Conservation (phyloP, 2,113 vertebrate genomes). For the Odocoileus virginianus region DNA sequence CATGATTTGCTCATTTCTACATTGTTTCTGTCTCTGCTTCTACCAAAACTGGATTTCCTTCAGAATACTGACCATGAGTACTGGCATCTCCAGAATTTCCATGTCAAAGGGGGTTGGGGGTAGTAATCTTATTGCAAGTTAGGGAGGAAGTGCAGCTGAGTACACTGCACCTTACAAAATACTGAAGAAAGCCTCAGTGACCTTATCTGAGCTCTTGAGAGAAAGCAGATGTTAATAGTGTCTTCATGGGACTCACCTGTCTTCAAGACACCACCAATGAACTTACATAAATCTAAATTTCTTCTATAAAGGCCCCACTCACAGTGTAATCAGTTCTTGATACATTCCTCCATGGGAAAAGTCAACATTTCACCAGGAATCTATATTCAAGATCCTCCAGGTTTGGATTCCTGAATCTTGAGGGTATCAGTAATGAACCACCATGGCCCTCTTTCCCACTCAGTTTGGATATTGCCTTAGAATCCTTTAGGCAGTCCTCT, state of each 20-base stretch:
- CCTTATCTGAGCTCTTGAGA: neutral
- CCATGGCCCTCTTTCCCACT: neutral
- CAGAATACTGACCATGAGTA: neutral
- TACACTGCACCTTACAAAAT: neutral
- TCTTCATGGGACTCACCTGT: neutral
- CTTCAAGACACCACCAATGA: neutral
- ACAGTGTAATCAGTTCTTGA: neutral
- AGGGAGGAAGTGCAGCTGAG: neutral
- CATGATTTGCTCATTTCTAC: neutral
- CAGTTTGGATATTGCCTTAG: neutral
- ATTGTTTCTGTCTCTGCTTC: neutral
- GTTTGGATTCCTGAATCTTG: neutral
- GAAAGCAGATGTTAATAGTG: neutral
- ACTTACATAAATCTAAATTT: neutral
- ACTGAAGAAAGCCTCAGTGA: neutral
- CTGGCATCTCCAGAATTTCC: neutral
- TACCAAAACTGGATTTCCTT: neutral
- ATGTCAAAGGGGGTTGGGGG: neutral
- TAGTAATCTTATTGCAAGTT: neutral
- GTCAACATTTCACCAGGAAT: neutral
- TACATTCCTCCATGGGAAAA: neutral
- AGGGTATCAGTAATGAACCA: neutral
- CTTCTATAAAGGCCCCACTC: neutral
- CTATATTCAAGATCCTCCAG: neutral
- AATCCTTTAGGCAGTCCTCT: neutral